Percentiles rank a stretch among this genome's conserved stretches.
Evolutionary conservation across 1,140 invertebrate genomes (phyloP).

Genomic region (Lithobius niger): DNA sequence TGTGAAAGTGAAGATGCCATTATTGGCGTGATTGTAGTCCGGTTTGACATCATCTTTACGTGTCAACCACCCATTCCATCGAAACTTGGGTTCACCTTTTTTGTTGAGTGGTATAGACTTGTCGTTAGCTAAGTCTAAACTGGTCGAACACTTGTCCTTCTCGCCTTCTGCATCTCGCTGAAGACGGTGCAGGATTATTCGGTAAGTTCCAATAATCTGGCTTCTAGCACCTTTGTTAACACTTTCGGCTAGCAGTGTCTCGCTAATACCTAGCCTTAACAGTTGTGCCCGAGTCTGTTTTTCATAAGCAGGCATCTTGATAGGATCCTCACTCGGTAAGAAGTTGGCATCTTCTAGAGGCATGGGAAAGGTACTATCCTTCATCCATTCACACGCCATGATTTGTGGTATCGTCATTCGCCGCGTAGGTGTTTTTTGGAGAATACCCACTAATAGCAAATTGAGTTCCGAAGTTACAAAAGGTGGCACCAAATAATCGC

Average conservation of each 20-base stretch:
- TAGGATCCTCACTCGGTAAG: conserved; percentile 14
- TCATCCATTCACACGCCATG: background rate
- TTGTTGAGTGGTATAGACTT: too few relatives aligned
- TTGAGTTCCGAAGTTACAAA: conserved; percentile 28
- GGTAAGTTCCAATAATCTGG: conserved; percentile 43
- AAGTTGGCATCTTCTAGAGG: conserved; percentile 2
- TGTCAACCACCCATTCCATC: background rate
- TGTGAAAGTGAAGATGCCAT: background rate
- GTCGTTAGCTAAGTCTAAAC: too few relatives aligned
- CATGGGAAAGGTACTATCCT: background rate
- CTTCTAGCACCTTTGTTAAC: conserved; percentile 35
- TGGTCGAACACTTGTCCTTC: too few relatives aligned
- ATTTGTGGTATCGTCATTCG: conserved; percentile 38
- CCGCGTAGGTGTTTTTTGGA: conserved; percentile 36
- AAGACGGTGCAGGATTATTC: conserved; percentile 42
- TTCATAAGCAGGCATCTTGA: conserved; percentile 16
- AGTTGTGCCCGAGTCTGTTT: conserved; percentile 35
- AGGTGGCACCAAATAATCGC: conserved; percentile 40
- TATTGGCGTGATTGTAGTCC: background rate
- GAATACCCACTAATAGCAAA: conserved; percentile 33
- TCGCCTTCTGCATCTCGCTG: conserved; percentile 18
- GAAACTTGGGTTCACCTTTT: background rate
- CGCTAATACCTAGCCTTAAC: conserved; percentile 38
- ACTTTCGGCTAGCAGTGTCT: conserved; percentile 35
- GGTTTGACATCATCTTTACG: background rate